Percentiles rank a stretch among this genome's conserved stretches.
phyloP scores from a whole-genome alignment of 2,113 vertebrate species.

The Melospiza melodia region DNA sequence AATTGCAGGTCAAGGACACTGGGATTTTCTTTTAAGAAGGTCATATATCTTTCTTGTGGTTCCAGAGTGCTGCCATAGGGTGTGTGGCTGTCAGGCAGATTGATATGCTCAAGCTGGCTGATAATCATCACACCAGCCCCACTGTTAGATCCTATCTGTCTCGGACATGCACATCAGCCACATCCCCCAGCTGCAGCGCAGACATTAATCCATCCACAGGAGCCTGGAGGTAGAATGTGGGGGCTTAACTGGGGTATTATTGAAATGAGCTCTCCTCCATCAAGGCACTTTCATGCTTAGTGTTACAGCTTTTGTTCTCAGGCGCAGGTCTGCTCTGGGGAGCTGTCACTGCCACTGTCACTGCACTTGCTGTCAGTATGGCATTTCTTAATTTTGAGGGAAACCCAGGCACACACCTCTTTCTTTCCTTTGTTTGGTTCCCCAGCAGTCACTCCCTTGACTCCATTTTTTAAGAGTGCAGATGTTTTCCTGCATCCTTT shows the following conservation, averaged over 20 bases:
- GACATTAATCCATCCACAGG: background rate
- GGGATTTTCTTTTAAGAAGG: background rate
- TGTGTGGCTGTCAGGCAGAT: background rate
- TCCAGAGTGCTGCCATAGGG: background rate
- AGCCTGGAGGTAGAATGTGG: background rate
- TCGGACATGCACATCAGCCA: background rate
- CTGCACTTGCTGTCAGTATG: background rate
- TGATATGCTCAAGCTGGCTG: background rate
- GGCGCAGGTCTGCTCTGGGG: background rate
- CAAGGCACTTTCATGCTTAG: background rate
- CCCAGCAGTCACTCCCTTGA: background rate
- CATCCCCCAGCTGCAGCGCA: background rate
- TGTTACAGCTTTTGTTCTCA: background rate
- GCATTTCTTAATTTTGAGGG: background rate
- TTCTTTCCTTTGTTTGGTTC: background rate
- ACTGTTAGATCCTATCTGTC: background rate
- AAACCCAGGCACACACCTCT: background rate
- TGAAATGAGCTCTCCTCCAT: background rate
- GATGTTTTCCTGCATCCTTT: conserved; percentile 33
- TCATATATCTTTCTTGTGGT: background rate
- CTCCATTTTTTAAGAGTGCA: conserved; percentile 29
- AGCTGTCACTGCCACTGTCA: background rate
- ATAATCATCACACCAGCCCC: background rate
- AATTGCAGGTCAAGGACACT: background rate
- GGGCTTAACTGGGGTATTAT: background rate